Percentiles rank a stretch among this genome's conserved stretches.
phyloP scores from a whole-genome alignment of 2,888 invertebrate species.

The Mesochorus sp. region DNA sequence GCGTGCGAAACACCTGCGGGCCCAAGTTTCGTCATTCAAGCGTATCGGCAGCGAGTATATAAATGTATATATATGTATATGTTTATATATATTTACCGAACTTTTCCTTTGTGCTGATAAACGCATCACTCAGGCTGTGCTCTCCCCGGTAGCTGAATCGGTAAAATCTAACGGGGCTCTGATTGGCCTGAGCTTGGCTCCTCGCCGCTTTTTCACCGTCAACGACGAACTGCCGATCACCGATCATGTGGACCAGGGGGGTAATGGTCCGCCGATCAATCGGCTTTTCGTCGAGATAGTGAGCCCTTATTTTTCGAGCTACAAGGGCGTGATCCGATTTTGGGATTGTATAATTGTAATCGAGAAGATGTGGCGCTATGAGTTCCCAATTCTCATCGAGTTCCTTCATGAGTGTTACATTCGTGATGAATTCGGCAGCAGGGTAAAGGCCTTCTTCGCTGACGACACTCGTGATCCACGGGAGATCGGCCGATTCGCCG shows the following conservation, averaged over 20 bases:
- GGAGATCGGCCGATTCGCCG: constrained; percentile 85
- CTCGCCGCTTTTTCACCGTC: constrained; percentile 84
- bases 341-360: constrained; percentile 84
- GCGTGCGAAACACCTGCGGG: constrained; percentile 85
- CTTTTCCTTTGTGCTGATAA: constrained; percentile 83
- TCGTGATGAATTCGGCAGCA: constrained; percentile 82
- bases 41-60: neutral
- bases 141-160: constrained; percentile 84
- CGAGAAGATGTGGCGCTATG: constrained; percentile 85
- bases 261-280: constrained; percentile 77
- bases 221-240: constrained; percentile 85
- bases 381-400: constrained; percentile 84
- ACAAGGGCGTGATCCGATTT: constrained; percentile 42
- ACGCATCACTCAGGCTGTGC: constrained; percentile 83
- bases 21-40: neutral
- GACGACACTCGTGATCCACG: constrained; percentile 87
- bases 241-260: constrained; percentile 82
- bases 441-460: constrained; percentile 89
- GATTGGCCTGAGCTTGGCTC: constrained; percentile 83
- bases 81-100: constrained; percentile 82
- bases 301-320: constrained; percentile 83
- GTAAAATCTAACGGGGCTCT: constrained; percentile 85
- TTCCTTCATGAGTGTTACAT: constrained; percentile 81
- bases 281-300: constrained; percentile 83
- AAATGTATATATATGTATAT: too few species aligned